These are phyloP conservation scores for Globia sparganii DNA, from an alignment of 2,888 invertebrate genomes.

Conservation along the genomic window DNA sequence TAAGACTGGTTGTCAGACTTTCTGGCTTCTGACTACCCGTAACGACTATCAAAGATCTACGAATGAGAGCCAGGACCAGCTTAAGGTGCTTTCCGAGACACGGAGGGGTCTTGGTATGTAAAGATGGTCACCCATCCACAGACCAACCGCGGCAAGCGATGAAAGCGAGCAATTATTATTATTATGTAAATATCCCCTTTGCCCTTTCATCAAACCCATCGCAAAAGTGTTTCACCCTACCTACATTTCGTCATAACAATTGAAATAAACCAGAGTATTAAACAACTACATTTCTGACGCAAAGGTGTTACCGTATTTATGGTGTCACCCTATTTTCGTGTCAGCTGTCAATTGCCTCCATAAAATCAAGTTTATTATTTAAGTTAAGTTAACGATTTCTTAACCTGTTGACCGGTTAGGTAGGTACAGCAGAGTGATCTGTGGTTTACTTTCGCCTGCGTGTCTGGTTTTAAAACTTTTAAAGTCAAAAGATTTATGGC, in stretches of 20 bases:
- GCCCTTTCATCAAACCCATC: neutral
- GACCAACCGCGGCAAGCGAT: too few species aligned
- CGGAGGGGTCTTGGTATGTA: too few species aligned
- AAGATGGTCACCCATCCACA: too few species aligned
- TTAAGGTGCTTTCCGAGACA: too few species aligned
- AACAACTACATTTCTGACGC: constrained; percentile 22
- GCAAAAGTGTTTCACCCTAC: neutral
- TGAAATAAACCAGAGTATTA: constrained; percentile 6
- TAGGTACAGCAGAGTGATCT: constrained; percentile 24
- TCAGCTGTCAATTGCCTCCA: constrained; percentile 47
- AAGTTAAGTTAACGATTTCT: constrained; percentile 59
- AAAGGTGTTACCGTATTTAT: constrained; percentile 50
- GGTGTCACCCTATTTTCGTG: constrained; percentile 33
- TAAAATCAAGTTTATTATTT: constrained; percentile 60
- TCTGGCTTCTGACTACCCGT: too few species aligned
- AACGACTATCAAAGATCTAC: too few species aligned
- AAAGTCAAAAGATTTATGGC: constrained; percentile 38
- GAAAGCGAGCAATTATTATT: too few species aligned
- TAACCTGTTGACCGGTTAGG: constrained; percentile 55
- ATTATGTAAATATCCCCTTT: neutral
- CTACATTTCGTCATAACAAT: constrained; percentile 17
- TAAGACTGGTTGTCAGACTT: too few species aligned
- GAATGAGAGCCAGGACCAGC: too few species aligned
- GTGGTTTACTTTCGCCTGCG: constrained; percentile 55
- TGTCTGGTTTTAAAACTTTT: constrained; percentile 47